Conservation (phyloP, 2,113 vertebrate genomes). For the Sinocyclocheilus rhinocerous region DNA sequence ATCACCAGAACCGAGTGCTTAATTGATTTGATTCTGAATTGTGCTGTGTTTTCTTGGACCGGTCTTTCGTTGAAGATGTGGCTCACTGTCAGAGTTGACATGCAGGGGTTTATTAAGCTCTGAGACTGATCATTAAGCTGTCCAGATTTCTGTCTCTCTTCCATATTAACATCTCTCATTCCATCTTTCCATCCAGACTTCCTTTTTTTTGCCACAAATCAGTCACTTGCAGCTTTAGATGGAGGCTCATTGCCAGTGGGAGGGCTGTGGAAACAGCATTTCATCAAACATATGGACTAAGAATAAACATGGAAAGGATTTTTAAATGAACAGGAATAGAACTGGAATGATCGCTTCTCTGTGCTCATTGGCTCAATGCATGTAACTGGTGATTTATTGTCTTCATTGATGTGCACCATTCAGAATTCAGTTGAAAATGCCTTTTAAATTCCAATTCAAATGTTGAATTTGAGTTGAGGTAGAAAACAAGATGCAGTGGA, state of each 20-base stretch:
- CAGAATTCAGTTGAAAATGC: neutral
- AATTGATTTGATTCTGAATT: conserved; percentile 44
- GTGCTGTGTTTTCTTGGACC: conserved; percentile 25
- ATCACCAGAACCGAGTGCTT: conserved; percentile 43
- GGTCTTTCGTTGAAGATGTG: conserved; percentile 39
- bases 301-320: conserved; percentile 11
- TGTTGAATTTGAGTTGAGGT: neutral
- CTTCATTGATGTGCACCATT: neutral
- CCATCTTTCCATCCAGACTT: conserved; percentile 15
- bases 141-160: conserved; percentile 25
- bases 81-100: conserved; percentile 43
- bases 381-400: neutral
- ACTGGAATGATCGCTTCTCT: neutral
- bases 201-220: neutral
- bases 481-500: neutral
- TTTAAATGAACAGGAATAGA: neutral
- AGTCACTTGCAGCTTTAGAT: conserved; percentile 17
- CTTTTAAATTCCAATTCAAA: neutral
- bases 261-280: neutral
- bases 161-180: conserved; percentile 12
- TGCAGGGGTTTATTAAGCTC: conserved; percentile 42
- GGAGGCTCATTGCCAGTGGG: conserved; percentile 25
- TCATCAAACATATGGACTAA: conserved; percentile 21
- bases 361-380: neutral
- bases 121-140: conserved; percentile 47